Conservation (phyloP, 2,888 invertebrate genomes). For the Diplolepis rosae region DNA sequence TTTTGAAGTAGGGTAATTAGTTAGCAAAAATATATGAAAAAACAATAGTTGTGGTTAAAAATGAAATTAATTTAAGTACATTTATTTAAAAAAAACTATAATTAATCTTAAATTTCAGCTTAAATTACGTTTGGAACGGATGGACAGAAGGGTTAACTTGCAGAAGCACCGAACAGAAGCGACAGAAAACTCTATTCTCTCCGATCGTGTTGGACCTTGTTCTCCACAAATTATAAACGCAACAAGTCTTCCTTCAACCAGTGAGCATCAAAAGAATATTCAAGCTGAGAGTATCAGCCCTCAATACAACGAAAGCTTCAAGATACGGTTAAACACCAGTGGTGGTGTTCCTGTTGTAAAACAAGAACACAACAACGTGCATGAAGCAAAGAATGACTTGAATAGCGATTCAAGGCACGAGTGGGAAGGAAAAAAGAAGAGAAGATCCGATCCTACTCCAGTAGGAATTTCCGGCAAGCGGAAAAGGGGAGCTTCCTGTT, state of each 20-base stretch:
- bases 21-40: too few species aligned
- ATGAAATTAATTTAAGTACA: too few species aligned
- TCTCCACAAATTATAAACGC: constrained; percentile 65
- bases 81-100: background rate
- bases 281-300: constrained; percentile 59
- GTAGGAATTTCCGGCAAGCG: constrained; percentile 60
- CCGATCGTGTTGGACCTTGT: constrained; percentile 63
- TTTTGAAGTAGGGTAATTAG: background rate
- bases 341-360: constrained; percentile 71
- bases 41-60: too few species aligned
- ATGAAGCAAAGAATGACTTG: constrained; percentile 63
- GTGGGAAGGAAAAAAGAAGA: constrained; percentile 69
- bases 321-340: constrained; percentile 69
- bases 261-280: constrained; percentile 57
- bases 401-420: constrained; percentile 55
- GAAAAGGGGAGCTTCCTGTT: constrained; percentile 70
- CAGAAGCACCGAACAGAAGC: constrained; percentile 71
- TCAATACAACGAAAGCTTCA: constrained; percentile 68
- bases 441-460: constrained; percentile 63
- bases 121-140: constrained; percentile 80
- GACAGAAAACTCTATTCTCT: constrained; percentile 63
- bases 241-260: constrained; percentile 57
- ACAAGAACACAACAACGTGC: constrained; percentile 64
- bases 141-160: constrained; percentile 78
- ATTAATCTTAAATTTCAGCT: constrained; percentile 75